Evolutionary conservation across 2,113 vertebrate species (phyloP).

Genomic region (Coreoperca whiteheadi): DNA sequence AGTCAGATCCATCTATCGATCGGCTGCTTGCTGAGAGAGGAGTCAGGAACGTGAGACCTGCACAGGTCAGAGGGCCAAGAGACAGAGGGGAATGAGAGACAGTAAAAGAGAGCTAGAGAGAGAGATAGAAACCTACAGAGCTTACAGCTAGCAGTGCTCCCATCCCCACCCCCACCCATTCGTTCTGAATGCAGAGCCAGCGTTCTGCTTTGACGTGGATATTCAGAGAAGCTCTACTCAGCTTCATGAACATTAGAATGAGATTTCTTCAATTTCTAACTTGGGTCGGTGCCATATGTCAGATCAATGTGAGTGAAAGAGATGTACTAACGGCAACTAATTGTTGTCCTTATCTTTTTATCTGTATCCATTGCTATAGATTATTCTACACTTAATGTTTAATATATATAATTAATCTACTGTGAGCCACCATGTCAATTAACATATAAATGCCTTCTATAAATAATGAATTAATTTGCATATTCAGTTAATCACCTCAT

Average conservation of each 20-base stretch:
- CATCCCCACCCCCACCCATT: slow-evolving; percentile 28
- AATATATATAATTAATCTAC: slow-evolving; percentile 66
- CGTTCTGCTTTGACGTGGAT: slow-evolving; percentile 39
- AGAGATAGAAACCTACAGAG: slow-evolving; percentile 35
- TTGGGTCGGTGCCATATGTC: slow-evolving; percentile 53
- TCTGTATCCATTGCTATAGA: slow-evolving; percentile 55
- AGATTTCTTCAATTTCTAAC: slow-evolving; percentile 59
- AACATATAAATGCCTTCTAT: slow-evolving; percentile 72
- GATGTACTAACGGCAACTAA: slow-evolving; percentile 43
- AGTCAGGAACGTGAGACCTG: slow-evolving; percentile 80
- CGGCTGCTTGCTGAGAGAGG: slow-evolving; percentile 75
- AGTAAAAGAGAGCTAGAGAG: slow-evolving; percentile 30
- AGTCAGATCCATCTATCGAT: slow-evolving; percentile 83
- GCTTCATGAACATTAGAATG: slow-evolving; percentile 50
- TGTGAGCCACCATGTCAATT: slow-evolving; percentile 64
- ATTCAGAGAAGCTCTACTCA: slow-evolving; percentile 47
- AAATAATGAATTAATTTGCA: slow-evolving; percentile 73
- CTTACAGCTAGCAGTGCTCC: slow-evolving; percentile 42
- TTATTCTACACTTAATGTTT: slow-evolving; percentile 62
- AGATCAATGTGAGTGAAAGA: slow-evolving; percentile 56
- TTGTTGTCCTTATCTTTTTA: slow-evolving; percentile 68
- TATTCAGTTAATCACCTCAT: slow-evolving; percentile 74
- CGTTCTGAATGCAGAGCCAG: slow-evolving; percentile 47
- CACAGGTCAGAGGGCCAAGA: slow-evolving; percentile 72
- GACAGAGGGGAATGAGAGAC: slow-evolving; percentile 53